Base-by-base conservation (phyloP, 2,888 invertebrate genomes). In the Aradus depressus region DNA sequence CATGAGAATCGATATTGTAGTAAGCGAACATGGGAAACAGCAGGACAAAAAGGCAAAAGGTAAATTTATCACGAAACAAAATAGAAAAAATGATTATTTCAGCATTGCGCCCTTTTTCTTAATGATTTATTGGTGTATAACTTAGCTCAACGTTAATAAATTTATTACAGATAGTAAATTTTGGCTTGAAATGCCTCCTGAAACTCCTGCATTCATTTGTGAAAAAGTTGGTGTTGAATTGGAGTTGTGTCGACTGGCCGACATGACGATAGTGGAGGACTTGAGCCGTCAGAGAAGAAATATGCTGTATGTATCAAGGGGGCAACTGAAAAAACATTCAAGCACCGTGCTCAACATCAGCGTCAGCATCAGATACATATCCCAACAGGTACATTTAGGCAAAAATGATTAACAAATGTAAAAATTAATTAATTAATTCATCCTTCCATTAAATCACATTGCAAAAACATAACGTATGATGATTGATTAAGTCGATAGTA, bases 1-100 rank as follows among this genome's bases (percentile, higher is more conserved):
- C 4, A 80, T 95, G 72, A 79, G 88, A 58, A 87, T 95, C 53
- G 90, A 95, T 68, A 95, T 96, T 67, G 90, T 93, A 4, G 93
- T 95, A 59, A 89, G 92, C 61, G 92, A 93, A 66, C 77, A 78
- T 63, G 80, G 80, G 18, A 76, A 77, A 66, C 72, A 75, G 12
- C 54, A 54, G 38, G 59, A 59, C 21, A 59, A 59, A 32, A 58
- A 56, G 44, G 51, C 31, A 26, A 51, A 49, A 41, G 49, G 39
- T 49, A 49, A 12, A 5, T 34, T n/a, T 44, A 5, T 28, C 4
- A 6, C 14, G 19, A 10, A 23, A n/a, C 14, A 37, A 37, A n/a
- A n/a, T n/a, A n/a, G n/a, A n/a, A n/a, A n/a, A n/a, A n/a, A n/a
- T n/a, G n/a, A n/a, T n/a, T n/a, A n/a, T n/a, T n/a, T n/a, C n/a